Conservation (phyloP, 2,888 invertebrate genomes). For the Mamestra brassicae region DNA sequence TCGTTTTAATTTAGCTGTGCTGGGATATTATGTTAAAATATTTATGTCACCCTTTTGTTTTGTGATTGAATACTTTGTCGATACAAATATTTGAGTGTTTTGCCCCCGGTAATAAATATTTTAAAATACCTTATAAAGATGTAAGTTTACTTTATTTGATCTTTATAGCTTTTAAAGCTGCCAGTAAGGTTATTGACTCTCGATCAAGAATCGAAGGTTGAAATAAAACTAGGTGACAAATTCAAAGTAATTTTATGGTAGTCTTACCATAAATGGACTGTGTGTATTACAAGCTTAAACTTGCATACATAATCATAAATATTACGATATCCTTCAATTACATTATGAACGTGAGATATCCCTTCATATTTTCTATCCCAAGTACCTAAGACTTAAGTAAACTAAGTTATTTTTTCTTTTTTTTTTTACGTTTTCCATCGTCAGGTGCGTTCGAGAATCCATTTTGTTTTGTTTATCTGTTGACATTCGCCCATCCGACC, state of each 20-base stretch:
- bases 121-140: background rate
- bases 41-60: conserved; percentile 25
- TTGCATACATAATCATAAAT: conserved; percentile 25
- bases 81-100: conserved; percentile 4
- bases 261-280: conserved; percentile 18
- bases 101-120: background rate
- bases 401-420: background rate
- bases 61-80: conserved; percentile 33
- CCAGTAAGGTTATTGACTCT: conserved; percentile 10
- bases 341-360: conserved; percentile 7
- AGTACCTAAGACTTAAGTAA: conserved; percentile 4
- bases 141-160: background rate
- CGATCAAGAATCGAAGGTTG: conserved; percentile 26
- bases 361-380: background rate
- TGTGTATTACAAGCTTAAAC: conserved; percentile 4
- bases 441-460: conserved; percentile 46
- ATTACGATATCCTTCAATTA: conserved; percentile 26
- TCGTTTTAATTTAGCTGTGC: conserved; percentile 48
- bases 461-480: conserved; percentile 66
- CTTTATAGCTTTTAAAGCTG: background rate
- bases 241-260: conserved; percentile 24
- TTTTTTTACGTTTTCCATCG: conserved; percentile 25
- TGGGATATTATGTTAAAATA: conserved; percentile 38
- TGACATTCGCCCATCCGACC: conserved; percentile 73
- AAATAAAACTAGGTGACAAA: conserved; percentile 28